Conservation (phyloP, 2,888 invertebrate genomes). For the Mongoloraphidia duomilia region DNA sequence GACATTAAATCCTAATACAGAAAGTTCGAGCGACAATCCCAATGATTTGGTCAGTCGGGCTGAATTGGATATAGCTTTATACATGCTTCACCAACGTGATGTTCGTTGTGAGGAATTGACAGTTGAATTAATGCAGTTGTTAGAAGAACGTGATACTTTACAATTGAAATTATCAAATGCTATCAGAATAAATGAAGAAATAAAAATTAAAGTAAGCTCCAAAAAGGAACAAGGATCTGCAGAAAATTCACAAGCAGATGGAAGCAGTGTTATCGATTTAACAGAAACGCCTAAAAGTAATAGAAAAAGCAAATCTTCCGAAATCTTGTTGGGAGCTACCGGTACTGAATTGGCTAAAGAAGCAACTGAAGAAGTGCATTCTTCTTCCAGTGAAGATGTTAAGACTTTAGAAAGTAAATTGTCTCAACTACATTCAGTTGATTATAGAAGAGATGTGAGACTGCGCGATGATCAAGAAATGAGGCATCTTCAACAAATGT, state of each 20-base stretch:
- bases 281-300: constrained; percentile 1
- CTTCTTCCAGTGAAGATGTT: neutral
- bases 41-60: constrained; percentile 31
- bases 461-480: constrained; percentile 62
- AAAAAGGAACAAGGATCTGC: too few species aligned
- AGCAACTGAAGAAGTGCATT: constrained; percentile 17
- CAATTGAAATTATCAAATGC: constrained; percentile 72
- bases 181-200: constrained; percentile 55
- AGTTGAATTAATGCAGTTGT: constrained; percentile 62
- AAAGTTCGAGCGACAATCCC: neutral
- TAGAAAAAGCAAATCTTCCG: constrained; percentile 19
- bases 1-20: too few species aligned
- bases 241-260: neutral
- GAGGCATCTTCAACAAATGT: constrained; percentile 56
- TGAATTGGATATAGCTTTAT: constrained; percentile 65
- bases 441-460: constrained; percentile 60
- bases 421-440: constrained; percentile 58
- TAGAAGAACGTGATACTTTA: constrained; percentile 74
- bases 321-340: constrained; percentile 20
- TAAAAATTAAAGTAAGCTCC: constrained; percentile 24
- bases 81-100: constrained; percentile 76
- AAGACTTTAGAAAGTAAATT: constrained; percentile 24
- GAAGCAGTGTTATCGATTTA: neutral
- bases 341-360: constrained; percentile 22
- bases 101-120: constrained; percentile 77